Evolutionary conservation across 1,140 invertebrate genomes (phyloP), one percentile per base, ranked within the genome.

Genomic region (Ericerus pela): DNA sequence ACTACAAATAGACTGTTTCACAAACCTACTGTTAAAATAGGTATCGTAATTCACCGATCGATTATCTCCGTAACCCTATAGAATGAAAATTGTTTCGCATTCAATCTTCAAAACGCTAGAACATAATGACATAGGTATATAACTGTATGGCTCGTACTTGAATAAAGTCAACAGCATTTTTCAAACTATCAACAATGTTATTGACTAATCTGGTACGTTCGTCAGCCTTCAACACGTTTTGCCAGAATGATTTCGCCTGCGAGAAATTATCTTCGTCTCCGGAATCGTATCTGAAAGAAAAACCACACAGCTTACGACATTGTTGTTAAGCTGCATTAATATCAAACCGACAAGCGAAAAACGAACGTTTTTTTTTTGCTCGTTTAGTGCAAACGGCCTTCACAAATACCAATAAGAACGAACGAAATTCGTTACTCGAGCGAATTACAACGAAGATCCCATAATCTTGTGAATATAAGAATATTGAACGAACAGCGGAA

Each of bases 261-360:
- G 78, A 75, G 68, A 81, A 96, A 69, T 98, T 94, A 64, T 97
- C 92, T 60, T 93, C 89, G 64, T 89, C 80, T 2, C 77, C 79
- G 36, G 79, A 81, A 61, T 94, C 85, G 67, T 84, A 86, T 51
- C 92, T 65, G 24, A 12, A 33, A 51, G 38, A 37, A 51, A n/a
- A n/a, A 33, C 31, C 8, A 33, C n/a, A 33, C 8, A 33, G 8
- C 31, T 10, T 8, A 10, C 31, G 31, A 8, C 31, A 8, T 33
- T 33, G 31, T 33, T 10, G 8, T 10, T 33, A 10, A 33, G 8
- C 8, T 33, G n/a, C n/a, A 10, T 10, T 33, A 33, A 8, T 8
- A 33, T n/a, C n/a, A n/a, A n/a, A n/a, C n/a, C n/a, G n/a, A n/a
- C n/a, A n/a, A n/a, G n/a, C n/a, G n/a, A n/a, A n/a, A n/a, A n/a